phyloP scores from a whole-genome alignment of 2,113 vertebrate species.

The Talpa occidentalis region DNA sequence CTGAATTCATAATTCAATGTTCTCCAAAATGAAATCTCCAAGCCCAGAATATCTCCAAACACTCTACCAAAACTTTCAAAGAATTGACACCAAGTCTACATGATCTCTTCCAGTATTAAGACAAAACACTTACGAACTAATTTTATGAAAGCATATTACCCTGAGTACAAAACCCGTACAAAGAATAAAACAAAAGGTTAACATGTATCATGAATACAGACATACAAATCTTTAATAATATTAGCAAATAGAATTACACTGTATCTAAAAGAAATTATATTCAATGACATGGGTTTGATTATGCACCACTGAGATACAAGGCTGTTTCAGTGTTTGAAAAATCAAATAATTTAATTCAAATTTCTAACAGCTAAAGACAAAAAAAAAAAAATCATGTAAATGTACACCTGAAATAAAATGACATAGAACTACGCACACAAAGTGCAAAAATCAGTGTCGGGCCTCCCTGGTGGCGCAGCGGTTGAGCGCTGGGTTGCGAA shows the following conservation, averaged over 20 bases:
- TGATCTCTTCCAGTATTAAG: not conserved
- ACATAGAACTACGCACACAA: too few relatives aligned
- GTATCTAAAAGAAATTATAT: not conserved
- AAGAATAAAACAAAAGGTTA: not conserved
- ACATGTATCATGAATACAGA: not conserved
- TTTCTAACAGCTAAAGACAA: too few relatives aligned
- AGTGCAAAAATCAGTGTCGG: too few relatives aligned
- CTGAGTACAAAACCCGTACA: not conserved
- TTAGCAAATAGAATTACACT: not conserved
- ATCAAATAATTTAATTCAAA: too few relatives aligned
- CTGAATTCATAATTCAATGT: slow-evolving; percentile 34
- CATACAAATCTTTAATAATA: not conserved
- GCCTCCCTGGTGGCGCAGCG: too few relatives aligned
- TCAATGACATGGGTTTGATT: not conserved
- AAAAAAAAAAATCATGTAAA: too few relatives aligned
- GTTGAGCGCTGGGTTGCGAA: too few relatives aligned
- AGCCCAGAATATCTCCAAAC: too few relatives aligned
- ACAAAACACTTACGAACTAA: not conserved
- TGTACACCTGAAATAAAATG: too few relatives aligned
- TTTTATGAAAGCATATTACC: not conserved
- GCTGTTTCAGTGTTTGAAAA: too few relatives aligned
- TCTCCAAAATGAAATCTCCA: too few relatives aligned
- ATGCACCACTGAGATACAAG: not conserved
- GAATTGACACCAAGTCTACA: not conserved
- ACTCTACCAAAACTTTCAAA: not conserved